Base-by-base conservation (phyloP, 2,797 vertebrate genomes). In the Melopsittacus undulatus region DNA sequence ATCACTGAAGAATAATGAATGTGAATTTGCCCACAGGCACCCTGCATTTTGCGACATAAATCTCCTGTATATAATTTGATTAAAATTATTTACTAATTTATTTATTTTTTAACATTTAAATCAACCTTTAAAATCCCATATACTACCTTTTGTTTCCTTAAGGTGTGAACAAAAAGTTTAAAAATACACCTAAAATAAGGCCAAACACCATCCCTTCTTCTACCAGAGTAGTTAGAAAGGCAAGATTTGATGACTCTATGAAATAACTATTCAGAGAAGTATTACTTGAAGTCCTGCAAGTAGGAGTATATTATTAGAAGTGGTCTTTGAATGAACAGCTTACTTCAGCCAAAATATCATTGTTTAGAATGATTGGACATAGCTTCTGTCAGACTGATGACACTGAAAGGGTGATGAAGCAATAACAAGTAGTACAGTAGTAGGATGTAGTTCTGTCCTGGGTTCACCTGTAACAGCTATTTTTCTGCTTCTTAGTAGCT, bases 1-100 rank as follows among this genome's bases (percentile, higher is more conserved):
- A 95, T 90, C 91, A 73, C 12, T 95, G 82, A 90, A 91, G 70
- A 90, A 74, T 83, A 91, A 92, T 38, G 56, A 61, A 90, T 72
- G 34, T 51, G 40, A 92, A 91, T 13, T 29, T 78, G 30, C 32
- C 40, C 45, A 36, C 11, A 57, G 73, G 74, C 20, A 43, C 7
- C 11, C 1, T 34, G 24, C 30, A 48, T 84, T 72, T 62, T 67
- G 18, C 86, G 77, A 83, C 62, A 66, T 84, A 77, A 89, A 92
- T 59, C 57, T 5, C 4, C 32, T 81, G 26, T 23, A 40, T 74
- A 59, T 38, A 78, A 73, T 27, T 54, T 66, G 21, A 77, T 46
- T 51, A 34, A 52, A 90, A 85, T 22, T 22, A 32, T 3, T 64
- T 49, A 7, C 5, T 11, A 21, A 5, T 17, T 61, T 26, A 5